Evolutionary conservation across 1,140 invertebrate genomes (phyloP).

Genomic region (Halotydeus destructor): DNA sequence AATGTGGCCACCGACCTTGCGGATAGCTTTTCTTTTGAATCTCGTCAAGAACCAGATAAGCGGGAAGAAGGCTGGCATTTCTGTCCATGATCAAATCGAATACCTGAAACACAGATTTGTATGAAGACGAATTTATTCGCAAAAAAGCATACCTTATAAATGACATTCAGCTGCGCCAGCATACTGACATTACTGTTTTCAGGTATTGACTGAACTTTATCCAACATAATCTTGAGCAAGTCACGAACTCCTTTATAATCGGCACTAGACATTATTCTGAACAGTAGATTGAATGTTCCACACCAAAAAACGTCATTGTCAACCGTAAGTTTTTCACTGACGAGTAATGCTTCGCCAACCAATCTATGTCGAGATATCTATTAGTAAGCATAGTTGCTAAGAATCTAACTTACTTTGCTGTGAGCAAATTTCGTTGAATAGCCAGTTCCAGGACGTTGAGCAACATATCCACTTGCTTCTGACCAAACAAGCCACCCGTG

Average conservation of each 20-base stretch:
- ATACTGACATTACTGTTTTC: conserved; percentile 48
- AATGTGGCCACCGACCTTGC: conserved; percentile 51
- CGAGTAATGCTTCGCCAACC: conserved; percentile 60
- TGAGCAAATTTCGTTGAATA: conserved; percentile 31
- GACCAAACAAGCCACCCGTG: conserved; percentile 43
- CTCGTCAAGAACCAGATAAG: conserved; percentile 85
- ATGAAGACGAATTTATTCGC: not conserved
- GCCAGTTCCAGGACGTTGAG: conserved; percentile 45
- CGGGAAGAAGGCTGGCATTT: conserved; percentile 70
- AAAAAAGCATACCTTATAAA: conserved; percentile 33
- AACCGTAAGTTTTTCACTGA: conserved; percentile 51
- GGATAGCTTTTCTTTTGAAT: conserved; percentile 42
- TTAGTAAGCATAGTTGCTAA: no score
- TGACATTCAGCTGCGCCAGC: conserved; percentile 51
- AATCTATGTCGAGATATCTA: conserved; percentile 30
- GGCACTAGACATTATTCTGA: conserved; percentile 63
- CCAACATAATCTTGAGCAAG: conserved; percentile 34
- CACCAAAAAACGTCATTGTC: conserved; percentile 64
- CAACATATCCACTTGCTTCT: conserved; percentile 43
- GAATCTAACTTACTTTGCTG: conserved; percentile 20
- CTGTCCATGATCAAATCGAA: conserved; percentile 75
- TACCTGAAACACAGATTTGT: conserved; percentile 25
- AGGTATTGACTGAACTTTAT: conserved; percentile 61
- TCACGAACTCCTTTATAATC: conserved; percentile 57
- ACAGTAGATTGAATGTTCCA: conserved; percentile 54